Conservation (phyloP, 30 jellyfish, hydroid and myxozoan species). For the Haliclystus octoradiatus region DNA sequence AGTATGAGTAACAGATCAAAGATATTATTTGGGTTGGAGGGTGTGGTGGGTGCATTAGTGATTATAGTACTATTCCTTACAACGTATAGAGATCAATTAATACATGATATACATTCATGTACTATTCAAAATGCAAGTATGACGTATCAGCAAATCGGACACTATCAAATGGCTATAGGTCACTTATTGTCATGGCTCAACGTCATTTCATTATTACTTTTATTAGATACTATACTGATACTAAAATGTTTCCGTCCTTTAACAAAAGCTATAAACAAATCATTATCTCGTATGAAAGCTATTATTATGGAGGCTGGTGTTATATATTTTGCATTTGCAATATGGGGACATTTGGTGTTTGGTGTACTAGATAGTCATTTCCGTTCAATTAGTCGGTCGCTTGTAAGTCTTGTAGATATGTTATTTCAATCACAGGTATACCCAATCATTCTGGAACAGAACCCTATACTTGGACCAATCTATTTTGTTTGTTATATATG, state of each 20-base stretch:
- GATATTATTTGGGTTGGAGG: too few species aligned
- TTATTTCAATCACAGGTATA: conserved; percentile 24
- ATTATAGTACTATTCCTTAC: too few species aligned
- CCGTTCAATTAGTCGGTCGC: conserved; percentile 8
- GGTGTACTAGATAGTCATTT: conserved; percentile 16
- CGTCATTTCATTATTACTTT: neutral
- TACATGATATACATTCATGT: too few species aligned
- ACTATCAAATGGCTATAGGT: neutral
- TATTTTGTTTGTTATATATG: too few species aligned
- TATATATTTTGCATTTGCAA: conserved; percentile 14
- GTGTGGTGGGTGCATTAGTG: too few species aligned
- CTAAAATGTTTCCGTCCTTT: neutral
- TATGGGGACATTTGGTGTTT: conserved; percentile 45
- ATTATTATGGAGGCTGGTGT: conserved; percentile 30
- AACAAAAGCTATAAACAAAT: conserved; percentile 9
- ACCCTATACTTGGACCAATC: neutral
- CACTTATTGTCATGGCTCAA: neutral
- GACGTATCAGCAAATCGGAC: neutral
- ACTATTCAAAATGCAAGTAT: too few species aligned
- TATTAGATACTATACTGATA: neutral
- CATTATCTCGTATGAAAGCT: conserved; percentile 24
- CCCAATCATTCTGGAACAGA: neutral
- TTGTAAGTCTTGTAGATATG: conserved; percentile 40
- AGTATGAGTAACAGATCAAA: too few species aligned
- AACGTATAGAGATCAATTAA: too few species aligned